Percentiles rank a stretch among this genome's conserved stretches.
Conservation (phyloP, 2,113 vertebrate genomes). For the Phylloscopus trochilus region DNA sequence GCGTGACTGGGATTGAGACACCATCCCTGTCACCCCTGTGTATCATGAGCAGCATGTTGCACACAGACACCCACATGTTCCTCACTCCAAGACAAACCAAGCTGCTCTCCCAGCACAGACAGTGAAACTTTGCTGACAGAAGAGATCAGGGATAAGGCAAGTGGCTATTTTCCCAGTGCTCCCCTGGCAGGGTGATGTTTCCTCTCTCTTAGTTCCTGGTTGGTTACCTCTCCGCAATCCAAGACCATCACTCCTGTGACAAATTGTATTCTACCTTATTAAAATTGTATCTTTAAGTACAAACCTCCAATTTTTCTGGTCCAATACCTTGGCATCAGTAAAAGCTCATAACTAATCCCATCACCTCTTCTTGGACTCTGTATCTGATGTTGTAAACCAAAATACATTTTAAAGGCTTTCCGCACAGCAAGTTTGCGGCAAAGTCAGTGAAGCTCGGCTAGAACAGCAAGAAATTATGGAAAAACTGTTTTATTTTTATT, state of each 20-base stretch:
- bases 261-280: neutral
- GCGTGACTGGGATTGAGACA: neutral
- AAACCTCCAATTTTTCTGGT: neutral
- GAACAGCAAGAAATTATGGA: conserved; percentile 9
- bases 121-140: neutral
- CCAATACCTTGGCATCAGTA: neutral
- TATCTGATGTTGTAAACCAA: neutral
- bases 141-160: neutral
- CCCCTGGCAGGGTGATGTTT: neutral
- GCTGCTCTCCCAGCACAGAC: neutral
- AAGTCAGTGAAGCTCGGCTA: conserved; percentile 3
- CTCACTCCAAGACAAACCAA: neutral
- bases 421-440: neutral
- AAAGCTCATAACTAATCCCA: neutral
- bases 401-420: conserved; percentile 3
- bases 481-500: conserved; percentile 22
- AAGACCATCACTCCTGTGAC: fast-evolving
- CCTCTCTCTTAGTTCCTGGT: neutral
- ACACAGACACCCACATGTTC: fast-evolving
- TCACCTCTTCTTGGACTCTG: neutral
- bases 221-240: neutral
- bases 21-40: neutral
- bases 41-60: fast-evolving
- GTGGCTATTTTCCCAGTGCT: neutral
- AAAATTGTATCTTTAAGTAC: neutral